phyloP scores from a whole-genome alignment of 2,113 vertebrate genomes.

The Canis aureus region DNA sequence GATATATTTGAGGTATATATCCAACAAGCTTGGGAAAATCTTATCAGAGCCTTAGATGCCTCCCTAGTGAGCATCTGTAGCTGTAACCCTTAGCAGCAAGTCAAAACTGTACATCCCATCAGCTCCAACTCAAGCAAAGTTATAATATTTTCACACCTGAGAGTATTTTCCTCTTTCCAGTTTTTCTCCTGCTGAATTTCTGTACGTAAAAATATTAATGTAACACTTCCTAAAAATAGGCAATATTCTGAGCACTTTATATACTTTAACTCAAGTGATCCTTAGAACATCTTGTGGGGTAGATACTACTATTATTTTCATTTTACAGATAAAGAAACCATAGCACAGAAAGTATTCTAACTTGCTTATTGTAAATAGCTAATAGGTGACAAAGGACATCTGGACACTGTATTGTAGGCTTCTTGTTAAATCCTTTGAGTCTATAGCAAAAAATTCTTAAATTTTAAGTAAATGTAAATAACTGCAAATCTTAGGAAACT shows the following conservation, averaged over 20 bases:
- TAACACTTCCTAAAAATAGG: background rate
- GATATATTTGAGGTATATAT: background rate
- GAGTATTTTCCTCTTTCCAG: background rate
- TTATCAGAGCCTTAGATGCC: background rate
- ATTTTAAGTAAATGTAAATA: background rate
- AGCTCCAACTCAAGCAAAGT: background rate
- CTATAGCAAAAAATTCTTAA: background rate
- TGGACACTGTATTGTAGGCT: background rate
- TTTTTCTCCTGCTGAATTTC: background rate
- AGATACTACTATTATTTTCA: background rate
- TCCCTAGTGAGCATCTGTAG: background rate
- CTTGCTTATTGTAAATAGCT: background rate
- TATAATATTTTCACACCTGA: background rate
- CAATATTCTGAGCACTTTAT: background rate
- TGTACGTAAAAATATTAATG: background rate
- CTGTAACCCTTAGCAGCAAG: background rate
- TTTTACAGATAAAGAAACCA: background rate
- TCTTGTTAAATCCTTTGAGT: background rate
- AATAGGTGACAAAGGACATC: background rate
- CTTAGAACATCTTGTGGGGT: background rate
- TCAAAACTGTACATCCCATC: background rate
- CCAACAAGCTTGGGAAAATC: background rate
- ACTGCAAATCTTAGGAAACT: background rate
- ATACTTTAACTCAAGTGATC: background rate
- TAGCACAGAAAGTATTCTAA: background rate